Evolutionary conservation across 2,797 vertebrate species (phyloP).

Genomic region (Phaenicophaeus curvirostris): DNA sequence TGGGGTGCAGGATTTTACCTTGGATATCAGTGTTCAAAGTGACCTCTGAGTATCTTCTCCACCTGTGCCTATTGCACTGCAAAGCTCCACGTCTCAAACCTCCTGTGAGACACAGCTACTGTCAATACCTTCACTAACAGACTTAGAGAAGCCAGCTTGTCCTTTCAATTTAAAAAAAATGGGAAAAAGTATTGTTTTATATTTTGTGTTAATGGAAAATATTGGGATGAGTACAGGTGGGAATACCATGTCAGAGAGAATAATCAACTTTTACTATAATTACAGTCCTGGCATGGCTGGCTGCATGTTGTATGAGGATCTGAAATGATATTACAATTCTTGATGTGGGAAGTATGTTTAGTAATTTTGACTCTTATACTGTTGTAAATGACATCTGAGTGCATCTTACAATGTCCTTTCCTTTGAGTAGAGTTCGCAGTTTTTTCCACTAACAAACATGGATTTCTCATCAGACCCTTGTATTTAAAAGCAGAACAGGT

Average conservation of each 20-base stretch:
- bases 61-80: neutral
- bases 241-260: neutral
- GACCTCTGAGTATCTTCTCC: neutral
- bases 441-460: neutral
- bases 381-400: neutral
- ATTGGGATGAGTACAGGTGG: neutral
- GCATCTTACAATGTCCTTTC: neutral
- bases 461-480: neutral
- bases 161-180: neutral
- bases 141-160: neutral
- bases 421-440: neutral
- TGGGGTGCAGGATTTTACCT: neutral
- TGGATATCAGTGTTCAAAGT: neutral
- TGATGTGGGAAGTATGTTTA: neutral
- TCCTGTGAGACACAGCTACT: neutral
- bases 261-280: neutral
- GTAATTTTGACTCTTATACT: neutral
- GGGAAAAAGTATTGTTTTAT: neutral
- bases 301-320: neutral
- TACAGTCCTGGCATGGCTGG: neutral
- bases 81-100: fast-evolving
- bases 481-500: neutral
- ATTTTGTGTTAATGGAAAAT: neutral
- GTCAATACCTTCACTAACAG: neutral
- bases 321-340: neutral